Evolutionary conservation across 2,113 vertebrate species (phyloP), one percentile per base, ranked within the genome.

Genomic region (Equus przewalskii): DNA sequence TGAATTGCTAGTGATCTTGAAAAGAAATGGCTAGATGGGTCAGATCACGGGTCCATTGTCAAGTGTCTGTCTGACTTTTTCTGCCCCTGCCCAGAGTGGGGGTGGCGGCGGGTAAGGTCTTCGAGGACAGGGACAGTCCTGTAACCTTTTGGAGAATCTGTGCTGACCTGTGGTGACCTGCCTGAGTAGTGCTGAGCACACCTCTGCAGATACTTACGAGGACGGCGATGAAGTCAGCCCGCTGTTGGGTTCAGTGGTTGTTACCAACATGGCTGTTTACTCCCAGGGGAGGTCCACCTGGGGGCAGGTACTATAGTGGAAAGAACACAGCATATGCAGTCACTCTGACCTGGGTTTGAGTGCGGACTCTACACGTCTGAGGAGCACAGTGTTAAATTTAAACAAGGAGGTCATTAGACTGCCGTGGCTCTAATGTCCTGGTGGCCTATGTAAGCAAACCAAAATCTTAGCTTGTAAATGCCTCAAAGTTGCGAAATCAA

Each of bases 171-270:
- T 8, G 22, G 70, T 41, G 58, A 33, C 46, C 46, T 6, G 4
- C 11, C 33, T 0, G 7, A 24, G 5, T 16, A 9, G 65, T 9
- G 18, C 11, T 36, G 46, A 19, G 7, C 1, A 1, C 69, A 8
- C 9, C 1, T 67, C 36, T 76, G 11, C 2, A 33, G 54, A 12
- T 10, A 19, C 26, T 7, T 30, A 41, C 0, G 6, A 46, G 1
- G 1, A 5, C 21, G 33, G 54, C 12, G 30, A n/a, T 30, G 30
- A 26, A 49, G 62, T 72, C 26, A 21, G 11, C 56, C 30, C 62
- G 33, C 54, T 49, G 0, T 56, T 67, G 62, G 64, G 54, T 6
- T 44, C 58, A 0, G 33, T 44, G 49, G 60, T 3, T 46, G 1
- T 51, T 13, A 49, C 33, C 0, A 22, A 28, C n/a, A 11, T 26